These are phyloP conservation scores for Pachypsylla venusta DNA, from an alignment of 1,140 invertebrate species.

Conservation along the genomic window DNA sequence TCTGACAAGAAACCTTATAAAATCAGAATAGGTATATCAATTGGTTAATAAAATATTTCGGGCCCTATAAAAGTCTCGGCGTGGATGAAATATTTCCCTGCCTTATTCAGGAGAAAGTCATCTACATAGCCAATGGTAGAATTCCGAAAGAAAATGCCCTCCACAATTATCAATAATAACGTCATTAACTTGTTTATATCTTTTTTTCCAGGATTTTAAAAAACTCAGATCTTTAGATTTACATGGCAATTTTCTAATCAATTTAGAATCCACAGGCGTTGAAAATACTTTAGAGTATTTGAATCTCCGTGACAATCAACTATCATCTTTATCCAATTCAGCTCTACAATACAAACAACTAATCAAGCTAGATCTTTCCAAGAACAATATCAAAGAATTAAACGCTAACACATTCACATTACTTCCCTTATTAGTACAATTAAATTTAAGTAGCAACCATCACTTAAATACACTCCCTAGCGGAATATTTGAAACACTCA, in stretches of 20 bases:
- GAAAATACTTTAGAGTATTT: conserved; percentile 54
- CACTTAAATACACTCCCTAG: conserved; percentile 43
- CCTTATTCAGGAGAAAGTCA: too few species aligned
- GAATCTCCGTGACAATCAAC: conserved; percentile 57
- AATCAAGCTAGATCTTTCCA: conserved; percentile 55
- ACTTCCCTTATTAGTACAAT: conserved; percentile 47
- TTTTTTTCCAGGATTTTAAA: conserved; percentile 41
- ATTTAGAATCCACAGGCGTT: conserved; percentile 55
- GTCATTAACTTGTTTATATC: too few species aligned
- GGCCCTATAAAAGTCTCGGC: too few species aligned
- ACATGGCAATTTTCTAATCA: conserved; percentile 57
- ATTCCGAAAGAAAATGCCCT: too few species aligned
- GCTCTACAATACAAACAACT: conserved; percentile 47
- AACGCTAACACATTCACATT: conserved; percentile 47
- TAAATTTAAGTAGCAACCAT: conserved; percentile 64
- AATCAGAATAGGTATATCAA: too few species aligned
- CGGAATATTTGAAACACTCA: conserved; percentile 41
- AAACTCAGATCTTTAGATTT: conserved; percentile 57
- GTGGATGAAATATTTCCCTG: too few species aligned
- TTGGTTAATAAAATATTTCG: too few species aligned
- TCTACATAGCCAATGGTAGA: too few species aligned
- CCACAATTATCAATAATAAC: too few species aligned
- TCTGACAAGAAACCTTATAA: too few species aligned
- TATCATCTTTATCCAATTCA: conserved; percentile 45
- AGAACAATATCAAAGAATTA: conserved; percentile 56